Evolutionary conservation across 2,888 invertebrate species (phyloP).

Genomic region (Leptopilina drosophilae): DNA sequence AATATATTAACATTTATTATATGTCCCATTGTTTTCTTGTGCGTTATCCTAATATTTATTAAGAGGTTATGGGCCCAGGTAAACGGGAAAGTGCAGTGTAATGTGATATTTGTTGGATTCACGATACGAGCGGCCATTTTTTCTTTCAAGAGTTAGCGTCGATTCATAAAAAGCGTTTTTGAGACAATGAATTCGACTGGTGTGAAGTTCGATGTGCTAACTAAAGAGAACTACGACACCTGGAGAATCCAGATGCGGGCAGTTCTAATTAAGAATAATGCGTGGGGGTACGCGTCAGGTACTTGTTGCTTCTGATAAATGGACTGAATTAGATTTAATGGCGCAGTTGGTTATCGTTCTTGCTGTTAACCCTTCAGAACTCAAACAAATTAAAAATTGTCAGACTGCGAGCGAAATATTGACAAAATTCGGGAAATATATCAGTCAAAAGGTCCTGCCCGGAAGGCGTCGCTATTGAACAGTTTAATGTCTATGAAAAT

Average conservation of each 20-base stretch:
- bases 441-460: conserved; percentile 49
- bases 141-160: background rate
- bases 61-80: background rate
- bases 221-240: conserved; percentile 2
- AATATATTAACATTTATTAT: no score
- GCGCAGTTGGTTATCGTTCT: conserved; percentile 31
- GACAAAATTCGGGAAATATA: conserved; percentile 43
- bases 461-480: conserved; percentile 43
- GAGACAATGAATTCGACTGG: background rate
- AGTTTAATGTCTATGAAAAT: conserved; percentile 44
- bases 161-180: background rate
- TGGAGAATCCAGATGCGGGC: background rate
- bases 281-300: background rate
- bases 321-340: conserved; percentile 21
- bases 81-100: background rate
- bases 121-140: background rate
- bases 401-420: conserved; percentile 36
- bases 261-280: background rate
- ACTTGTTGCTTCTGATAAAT: background rate
- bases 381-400: conserved; percentile 41
- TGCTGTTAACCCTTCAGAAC: conserved; percentile 26
- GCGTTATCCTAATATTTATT: background rate
- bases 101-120: background rate
- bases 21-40: background rate
- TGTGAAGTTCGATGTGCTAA: background rate